A percentile compares a stretch with the other conserved stretches of the same genome.
Evolutionary conservation across 2,797 vertebrate genomes (phyloP).

Genomic region (Parambassis ranga): DNA sequence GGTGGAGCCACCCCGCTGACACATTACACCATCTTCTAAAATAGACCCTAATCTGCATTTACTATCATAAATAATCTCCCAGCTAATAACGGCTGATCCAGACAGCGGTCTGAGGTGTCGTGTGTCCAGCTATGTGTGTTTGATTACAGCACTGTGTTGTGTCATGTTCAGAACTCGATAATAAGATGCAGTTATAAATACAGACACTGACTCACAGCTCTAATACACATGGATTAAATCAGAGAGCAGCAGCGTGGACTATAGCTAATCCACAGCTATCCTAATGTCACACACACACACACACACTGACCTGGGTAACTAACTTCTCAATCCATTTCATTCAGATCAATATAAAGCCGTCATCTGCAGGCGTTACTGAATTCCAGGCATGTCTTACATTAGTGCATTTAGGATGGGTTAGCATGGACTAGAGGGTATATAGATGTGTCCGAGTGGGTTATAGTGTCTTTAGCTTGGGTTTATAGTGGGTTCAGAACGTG

Average conservation of each 20-base stretch:
- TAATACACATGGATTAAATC: constrained; percentile 33
- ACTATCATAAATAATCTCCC: constrained; percentile 30
- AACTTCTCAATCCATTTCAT: not conserved
- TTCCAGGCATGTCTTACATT: not conserved
- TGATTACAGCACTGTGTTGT: constrained; percentile 27
- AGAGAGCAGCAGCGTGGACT: constrained; percentile 8
- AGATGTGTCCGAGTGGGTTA: no score
- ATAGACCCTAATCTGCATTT: constrained; percentile 45
- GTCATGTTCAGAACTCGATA: constrained; percentile 30
- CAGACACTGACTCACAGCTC: constrained; percentile 43
- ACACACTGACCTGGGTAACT: not conserved
- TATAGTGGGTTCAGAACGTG: no score
- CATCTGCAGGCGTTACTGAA: not conserved
- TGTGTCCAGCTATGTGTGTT: constrained; percentile 15
- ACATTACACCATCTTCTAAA: constrained; percentile 32
- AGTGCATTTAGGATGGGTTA: not conserved
- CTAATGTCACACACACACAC: not conserved
- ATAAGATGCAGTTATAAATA: constrained; percentile 31
- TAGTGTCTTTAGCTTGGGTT: no score
- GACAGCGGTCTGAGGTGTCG: constrained; percentile 6
- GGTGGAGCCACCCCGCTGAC: not conserved
- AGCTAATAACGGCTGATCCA: constrained; percentile 25
- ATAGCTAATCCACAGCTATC: constrained; percentile 11
- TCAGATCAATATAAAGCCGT: not conserved
- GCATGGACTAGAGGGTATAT: no score